Base-by-base conservation (phyloP, 2,888 invertebrate species). In the Amblyjoppa fuscipennis region DNA sequence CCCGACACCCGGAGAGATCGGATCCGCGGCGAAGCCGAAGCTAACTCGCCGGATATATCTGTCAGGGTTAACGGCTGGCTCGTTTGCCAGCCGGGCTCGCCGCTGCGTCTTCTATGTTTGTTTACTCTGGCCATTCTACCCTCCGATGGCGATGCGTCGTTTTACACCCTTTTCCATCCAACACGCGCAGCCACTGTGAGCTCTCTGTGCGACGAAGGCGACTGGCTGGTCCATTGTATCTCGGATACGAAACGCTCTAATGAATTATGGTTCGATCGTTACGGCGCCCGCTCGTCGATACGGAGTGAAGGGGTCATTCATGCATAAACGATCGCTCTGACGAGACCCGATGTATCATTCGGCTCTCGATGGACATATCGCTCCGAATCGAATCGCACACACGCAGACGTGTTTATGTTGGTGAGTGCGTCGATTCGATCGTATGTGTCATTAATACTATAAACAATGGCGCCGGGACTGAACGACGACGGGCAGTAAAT, bases 41-140 rank as follows among this genome's bases (percentile, higher is more conserved):
- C 56, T 41, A 80, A 87, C 81, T 83, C 77, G 64, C 85, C 83
- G 87, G 85, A 84, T 86, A 87, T 85, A 79, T 68, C 81, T 73
- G 81, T 88, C 85, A 87, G 82, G 84, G 78, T 74, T 76, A 84
- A 84, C 83, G 87, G 68, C 79, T 75, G 79, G 59, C 76, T 75
- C 83, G 74, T 83, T 75, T 61, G 38, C 38, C 56, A 28, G 45
- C 31, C 69, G 5, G 25, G n/a, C 76, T 53, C n/a, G 71, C 51
- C 70, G 59, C 25, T 56, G 53, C 61, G 61, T 69, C 68, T 56
- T 59, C 41, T 59, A 61, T 71, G 87, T 88, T 87, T 84, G 83
- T 81, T 81, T 51, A n/a, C 71, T 56, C 73, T 38, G n/a, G 56
- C 31, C 73, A 68, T 74, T 68, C 51, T 38, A 77, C 66, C 53